A percentile compares a stretch with the other conserved stretches of the same genome.
phyloP scores from a whole-genome alignment of 2,888 invertebrate species.

The Nomada fucata region DNA sequence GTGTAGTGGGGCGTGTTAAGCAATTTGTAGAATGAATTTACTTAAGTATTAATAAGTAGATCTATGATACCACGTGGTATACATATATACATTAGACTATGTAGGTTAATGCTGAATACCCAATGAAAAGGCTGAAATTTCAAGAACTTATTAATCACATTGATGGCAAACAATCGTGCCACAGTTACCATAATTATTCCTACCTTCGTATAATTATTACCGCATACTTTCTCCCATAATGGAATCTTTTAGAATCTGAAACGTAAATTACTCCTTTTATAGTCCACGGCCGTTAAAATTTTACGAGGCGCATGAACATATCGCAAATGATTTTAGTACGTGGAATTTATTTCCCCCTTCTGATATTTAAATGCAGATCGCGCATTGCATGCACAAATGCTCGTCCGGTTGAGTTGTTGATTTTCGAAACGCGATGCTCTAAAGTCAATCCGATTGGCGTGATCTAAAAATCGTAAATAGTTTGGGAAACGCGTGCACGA shows the following conservation, averaged over 20 bases:
- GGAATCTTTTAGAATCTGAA: neutral
- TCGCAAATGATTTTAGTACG: neutral
- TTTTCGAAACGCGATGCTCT: neutral
- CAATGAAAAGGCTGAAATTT: neutral
- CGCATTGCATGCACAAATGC: neutral
- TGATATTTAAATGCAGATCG: neutral
- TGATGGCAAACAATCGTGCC: neutral
- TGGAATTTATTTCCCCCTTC: neutral
- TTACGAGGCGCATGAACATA: neutral
- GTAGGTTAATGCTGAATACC: neutral
- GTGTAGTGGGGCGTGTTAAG: neutral
- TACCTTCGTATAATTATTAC: neutral
- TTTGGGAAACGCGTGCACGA: neutral
- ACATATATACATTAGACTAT: neutral
- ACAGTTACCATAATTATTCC: neutral
- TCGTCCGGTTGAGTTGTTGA: neutral
- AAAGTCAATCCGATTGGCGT: neutral
- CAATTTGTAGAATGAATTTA: neutral
- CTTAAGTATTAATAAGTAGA: neutral
- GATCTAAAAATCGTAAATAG: slow-evolving; percentile 3
- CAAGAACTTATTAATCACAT: neutral
- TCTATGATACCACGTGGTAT: neutral
- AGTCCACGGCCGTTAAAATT: neutral
- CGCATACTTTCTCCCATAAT: neutral
- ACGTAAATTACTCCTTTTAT: neutral